These are phyloP conservation scores for Trichomalopsis sarcophagae DNA, from an alignment of 1,140 invertebrate genomes.

Conservation along the genomic window DNA sequence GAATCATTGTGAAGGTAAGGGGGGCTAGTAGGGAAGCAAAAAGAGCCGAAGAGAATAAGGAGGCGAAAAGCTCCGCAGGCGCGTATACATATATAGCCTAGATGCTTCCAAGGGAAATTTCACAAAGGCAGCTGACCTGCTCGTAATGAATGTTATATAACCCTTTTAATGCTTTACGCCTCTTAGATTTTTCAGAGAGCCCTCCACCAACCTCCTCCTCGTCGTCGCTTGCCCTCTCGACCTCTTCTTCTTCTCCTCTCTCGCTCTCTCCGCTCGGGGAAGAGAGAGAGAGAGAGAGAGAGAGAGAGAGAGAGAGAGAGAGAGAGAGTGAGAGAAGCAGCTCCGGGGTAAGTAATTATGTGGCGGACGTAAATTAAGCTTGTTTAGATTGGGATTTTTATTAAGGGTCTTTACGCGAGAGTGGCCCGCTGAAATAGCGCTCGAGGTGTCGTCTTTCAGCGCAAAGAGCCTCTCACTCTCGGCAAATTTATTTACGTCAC, in stretches of 20 bases:
- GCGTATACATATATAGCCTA: slow-evolving; percentile 41
- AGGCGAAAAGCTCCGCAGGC: slow-evolving; percentile 43
- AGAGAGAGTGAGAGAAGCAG: slow-evolving; percentile 41
- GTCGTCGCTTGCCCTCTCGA: slow-evolving; percentile 52
- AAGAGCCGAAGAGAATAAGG: slow-evolving; percentile 31
- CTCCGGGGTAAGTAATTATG: slow-evolving; percentile 74
- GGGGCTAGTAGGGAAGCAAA: background rate
- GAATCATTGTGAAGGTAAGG: slow-evolving; percentile 42
- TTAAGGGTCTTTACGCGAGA: slow-evolving; percentile 72
- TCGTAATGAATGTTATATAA: slow-evolving; percentile 76
- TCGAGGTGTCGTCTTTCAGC: slow-evolving; percentile 45
- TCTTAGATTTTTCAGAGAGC: slow-evolving; percentile 75
- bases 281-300: slow-evolving; percentile 42
- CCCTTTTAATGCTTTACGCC: slow-evolving; percentile 76
- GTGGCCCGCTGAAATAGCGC: slow-evolving; percentile 58
- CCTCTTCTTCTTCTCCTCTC: slow-evolving; percentile 43
- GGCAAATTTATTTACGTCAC: slow-evolving; percentile 28
- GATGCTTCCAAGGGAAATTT: slow-evolving; percentile 69
- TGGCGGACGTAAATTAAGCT: slow-evolving; percentile 76
- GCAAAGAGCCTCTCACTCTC: slow-evolving; percentile 31
- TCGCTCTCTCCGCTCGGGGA: slow-evolving; percentile 54
- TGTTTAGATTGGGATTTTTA: slow-evolving; percentile 77
- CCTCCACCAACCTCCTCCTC: slow-evolving; percentile 60
- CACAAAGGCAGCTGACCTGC: slow-evolving; percentile 72
- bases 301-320: slow-evolving; percentile 35